Conservation (phyloP, 2,113 vertebrate genomes). For the Turdus rufiventris region DNA sequence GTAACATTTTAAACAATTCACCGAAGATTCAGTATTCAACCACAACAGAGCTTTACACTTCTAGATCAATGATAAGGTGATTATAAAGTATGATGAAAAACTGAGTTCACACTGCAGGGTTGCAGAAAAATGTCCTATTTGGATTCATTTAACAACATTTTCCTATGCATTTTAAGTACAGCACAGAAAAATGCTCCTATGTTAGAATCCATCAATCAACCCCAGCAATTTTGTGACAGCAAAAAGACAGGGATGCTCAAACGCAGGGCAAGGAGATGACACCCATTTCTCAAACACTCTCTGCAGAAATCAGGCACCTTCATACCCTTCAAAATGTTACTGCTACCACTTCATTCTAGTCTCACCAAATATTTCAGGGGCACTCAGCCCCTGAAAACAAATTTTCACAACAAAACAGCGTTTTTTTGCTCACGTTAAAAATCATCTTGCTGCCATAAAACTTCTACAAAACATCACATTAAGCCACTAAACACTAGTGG, state of each 20-base stretch:
- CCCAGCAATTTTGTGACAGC: not conserved
- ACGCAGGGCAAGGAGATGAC: accelerated
- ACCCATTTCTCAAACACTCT: not conserved
- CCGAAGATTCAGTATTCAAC: not conserved
- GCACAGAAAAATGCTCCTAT: not conserved
- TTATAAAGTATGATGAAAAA: not conserved
- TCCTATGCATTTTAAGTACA: not conserved
- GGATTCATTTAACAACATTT: not conserved
- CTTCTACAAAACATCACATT: not conserved
- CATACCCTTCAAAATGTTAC: not conserved
- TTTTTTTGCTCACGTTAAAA: not conserved
- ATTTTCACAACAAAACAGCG: not conserved
- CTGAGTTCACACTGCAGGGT: not conserved
- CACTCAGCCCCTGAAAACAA: not conserved
- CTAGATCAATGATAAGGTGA: not conserved
- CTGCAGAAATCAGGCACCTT: not conserved
- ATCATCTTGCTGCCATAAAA: not conserved
- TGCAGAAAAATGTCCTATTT: not conserved
- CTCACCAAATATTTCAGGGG: not conserved
- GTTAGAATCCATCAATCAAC: not conserved
- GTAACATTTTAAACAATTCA: not conserved
- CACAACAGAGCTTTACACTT: not conserved
- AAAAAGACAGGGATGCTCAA: not conserved
- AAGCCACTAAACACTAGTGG: not conserved
- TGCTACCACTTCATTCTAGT: not conserved